Conservation (phyloP, 1,140 invertebrate genomes). For the Aphaenogaster rudis region DNA sequence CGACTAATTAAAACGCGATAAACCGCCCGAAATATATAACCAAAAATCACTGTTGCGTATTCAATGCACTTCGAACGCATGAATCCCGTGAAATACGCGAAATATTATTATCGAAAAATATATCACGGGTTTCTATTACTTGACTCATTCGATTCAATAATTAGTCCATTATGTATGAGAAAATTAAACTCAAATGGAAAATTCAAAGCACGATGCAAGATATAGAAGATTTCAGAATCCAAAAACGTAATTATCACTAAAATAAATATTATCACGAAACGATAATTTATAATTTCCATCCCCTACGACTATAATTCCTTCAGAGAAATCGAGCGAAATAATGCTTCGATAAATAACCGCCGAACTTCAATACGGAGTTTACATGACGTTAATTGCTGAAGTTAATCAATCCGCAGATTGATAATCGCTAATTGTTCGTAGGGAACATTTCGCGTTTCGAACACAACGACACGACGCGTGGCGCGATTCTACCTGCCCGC, state of each 20-base stretch:
- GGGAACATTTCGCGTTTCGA: not conserved
- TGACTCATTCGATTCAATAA: not conserved
- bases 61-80: not conserved
- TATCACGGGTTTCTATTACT: not conserved
- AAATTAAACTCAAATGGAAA: constrained; percentile 13
- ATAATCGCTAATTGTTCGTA: not conserved
- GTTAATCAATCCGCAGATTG: not conserved
- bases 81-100: not conserved
- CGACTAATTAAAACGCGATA: not conserved
- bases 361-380: not conserved
- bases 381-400: not conserved
- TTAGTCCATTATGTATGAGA: not conserved
- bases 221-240: not conserved
- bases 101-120: constrained; percentile 1
- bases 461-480: not conserved
- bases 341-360: not conserved
- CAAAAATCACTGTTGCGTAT: not conserved
- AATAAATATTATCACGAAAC: not conserved
- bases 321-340: constrained; percentile 5
- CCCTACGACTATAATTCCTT: not conserved
- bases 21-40: not conserved
- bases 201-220: not conserved
- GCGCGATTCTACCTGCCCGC: not conserved
- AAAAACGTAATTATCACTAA: not conserved
- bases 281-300: not conserved